Evolutionary conservation across 1,140 invertebrate species (phyloP), one percentile per base, ranked within the genome.

Genomic region (Ceratosolen fusciceps): DNA sequence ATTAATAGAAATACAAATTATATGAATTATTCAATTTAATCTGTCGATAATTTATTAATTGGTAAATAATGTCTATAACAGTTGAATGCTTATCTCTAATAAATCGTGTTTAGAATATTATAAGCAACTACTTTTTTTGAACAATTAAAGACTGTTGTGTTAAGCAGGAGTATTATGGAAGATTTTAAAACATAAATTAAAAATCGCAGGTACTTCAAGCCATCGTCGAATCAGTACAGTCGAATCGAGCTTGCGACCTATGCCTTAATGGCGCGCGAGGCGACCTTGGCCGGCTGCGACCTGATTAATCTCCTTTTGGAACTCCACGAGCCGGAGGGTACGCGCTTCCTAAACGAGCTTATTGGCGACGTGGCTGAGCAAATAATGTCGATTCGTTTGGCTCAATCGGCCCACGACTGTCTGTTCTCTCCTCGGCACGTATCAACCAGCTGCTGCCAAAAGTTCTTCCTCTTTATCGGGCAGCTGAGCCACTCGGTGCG

Each of bases 381-480:
- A 86, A 91, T 98, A 43, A 90, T 93, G 39, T 93, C 94, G 26
- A 95, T 98, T 43, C 92, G 92, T 37, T 93, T 92, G 14, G 92
- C 94, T 21, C 92, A 93, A 83, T 94, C 95, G 77, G 94, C 95
- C 0, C 95, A 97, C 84, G 96, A 98, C 86, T 96, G 96, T 82
- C 89, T 98, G 0, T 95, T 99, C 80, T 97, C 96, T 88, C 96
- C 97, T 0, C 93, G 95, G 79, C 95, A 96, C 86, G 94, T 99
- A 91, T 92, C 93, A 70, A 96, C 94, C 81, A 97, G 96, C 8
- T 95, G 97, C 86, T 96, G 96, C 87, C 96, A 98, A 87, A 95
- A 95, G 88, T 99, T 99, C 90, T 99, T 99, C 87, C 90, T 99
- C 2, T 96, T 98, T 84, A 93, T 99, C 70, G 98, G 97, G 1